Conservation (phyloP, 2,797 vertebrate genomes). For the Molossus molossus region DNA sequence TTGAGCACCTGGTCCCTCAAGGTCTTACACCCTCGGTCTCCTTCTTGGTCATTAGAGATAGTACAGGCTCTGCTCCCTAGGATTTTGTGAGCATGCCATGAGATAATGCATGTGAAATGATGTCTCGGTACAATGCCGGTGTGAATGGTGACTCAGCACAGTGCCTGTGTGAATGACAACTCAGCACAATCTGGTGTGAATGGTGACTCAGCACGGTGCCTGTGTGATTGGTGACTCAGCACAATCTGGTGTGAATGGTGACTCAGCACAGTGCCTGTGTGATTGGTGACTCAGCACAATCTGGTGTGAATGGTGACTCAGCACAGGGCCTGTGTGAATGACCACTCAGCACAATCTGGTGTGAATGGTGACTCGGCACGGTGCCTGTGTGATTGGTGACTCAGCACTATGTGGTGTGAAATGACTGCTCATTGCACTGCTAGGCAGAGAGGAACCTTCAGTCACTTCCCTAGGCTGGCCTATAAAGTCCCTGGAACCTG, state of each 20-base stretch:
- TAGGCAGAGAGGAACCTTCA: neutral
- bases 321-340: rapidly evolving
- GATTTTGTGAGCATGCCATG: rapidly evolving
- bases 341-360: rapidly evolving
- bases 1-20: rapidly evolving
- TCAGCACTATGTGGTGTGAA: neutral
- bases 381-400: neutral
- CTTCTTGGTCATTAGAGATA: neutral
- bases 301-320: neutral
- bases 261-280: neutral
- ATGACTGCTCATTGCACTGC: rapidly evolving
- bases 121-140: rapidly evolving
- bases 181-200: neutral
- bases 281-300: neutral
- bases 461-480: rapidly evolving
- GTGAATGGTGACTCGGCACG: neutral
- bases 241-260: rapidly evolving
- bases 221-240: neutral
- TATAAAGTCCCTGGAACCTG: no score
- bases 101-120: rapidly evolving
- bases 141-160: neutral
- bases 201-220: neutral
- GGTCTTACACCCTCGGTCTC: rapidly evolving
- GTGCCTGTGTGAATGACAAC: neutral
- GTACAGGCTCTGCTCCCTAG: rapidly evolving